Conservation (phyloP, 2,113 vertebrate genomes). For the Todiramphus chloris region DNA sequence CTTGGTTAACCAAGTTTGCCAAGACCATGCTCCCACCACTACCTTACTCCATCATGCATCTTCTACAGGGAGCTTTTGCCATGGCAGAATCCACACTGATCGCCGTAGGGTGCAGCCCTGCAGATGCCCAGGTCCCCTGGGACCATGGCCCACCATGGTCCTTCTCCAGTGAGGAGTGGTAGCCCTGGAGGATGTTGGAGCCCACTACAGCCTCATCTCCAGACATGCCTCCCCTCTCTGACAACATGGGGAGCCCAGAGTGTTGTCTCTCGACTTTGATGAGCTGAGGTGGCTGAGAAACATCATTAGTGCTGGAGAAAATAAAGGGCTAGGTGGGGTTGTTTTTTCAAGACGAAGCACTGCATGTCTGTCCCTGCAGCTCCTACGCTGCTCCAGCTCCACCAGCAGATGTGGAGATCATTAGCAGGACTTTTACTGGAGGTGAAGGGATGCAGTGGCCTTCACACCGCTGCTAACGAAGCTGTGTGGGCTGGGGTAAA, state of each 20-base stretch:
- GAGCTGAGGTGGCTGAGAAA: not conserved
- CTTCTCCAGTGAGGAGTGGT: not conserved
- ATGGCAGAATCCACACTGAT: not conserved
- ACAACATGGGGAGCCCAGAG: not conserved
- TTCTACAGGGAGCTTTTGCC: not conserved
- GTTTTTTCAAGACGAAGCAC: not conserved
- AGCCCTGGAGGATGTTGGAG: not conserved
- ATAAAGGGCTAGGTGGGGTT: not conserved
- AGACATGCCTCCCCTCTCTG: not conserved
- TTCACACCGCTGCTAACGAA: accelerated
- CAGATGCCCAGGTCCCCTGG: no score
- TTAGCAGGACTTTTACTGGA: not conserved
- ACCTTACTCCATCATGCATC: not conserved
- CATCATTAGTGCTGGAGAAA: not conserved
- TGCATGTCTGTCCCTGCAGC: not conserved
- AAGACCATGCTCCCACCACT: accelerated
- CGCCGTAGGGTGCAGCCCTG: accelerated
- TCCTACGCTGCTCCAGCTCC: not conserved
- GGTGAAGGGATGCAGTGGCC: not conserved
- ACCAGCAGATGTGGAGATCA: not conserved
- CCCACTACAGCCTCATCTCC: not conserved
- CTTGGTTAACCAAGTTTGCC: not conserved
- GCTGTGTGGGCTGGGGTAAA: not conserved
- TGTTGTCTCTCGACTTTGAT: accelerated
- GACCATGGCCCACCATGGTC: accelerated